Conservation (phyloP, 2,113 vertebrate genomes). For the Tachycineta bicolor region DNA sequence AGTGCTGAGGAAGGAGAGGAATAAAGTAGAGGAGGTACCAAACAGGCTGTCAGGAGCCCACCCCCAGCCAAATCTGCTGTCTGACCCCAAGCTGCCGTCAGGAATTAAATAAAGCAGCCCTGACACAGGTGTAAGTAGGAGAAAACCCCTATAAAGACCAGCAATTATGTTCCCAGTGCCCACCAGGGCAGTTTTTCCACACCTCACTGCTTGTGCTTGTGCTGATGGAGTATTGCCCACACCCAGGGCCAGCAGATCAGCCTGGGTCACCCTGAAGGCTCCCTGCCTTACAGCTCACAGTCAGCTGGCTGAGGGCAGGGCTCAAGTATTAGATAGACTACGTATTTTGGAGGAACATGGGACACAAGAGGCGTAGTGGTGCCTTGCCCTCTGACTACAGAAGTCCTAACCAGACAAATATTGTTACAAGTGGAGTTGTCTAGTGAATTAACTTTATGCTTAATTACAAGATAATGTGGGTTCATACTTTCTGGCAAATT, state of each 20-base stretch:
- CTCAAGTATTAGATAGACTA: background rate
- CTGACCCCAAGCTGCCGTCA: background rate
- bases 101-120: background rate
- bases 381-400: background rate
- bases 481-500: background rate
- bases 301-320: background rate
- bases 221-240: background rate
- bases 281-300: background rate
- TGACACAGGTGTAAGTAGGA: fast-evolving
- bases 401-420: background rate
- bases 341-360: background rate
- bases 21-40: background rate
- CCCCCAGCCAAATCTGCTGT: background rate
- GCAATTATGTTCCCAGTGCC: background rate
- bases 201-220: background rate
- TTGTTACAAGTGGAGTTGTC: background rate
- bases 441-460: background rate
- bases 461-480: background rate
- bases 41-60: background rate
- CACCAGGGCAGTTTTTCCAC: background rate
- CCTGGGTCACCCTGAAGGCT: fast-evolving
- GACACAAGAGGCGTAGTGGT: background rate
- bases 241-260: fast-evolving
- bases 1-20: background rate
- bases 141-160: background rate